phyloP scores from a whole-genome alignment of 2,888 invertebrate genomes.

The Netelia inedita region DNA sequence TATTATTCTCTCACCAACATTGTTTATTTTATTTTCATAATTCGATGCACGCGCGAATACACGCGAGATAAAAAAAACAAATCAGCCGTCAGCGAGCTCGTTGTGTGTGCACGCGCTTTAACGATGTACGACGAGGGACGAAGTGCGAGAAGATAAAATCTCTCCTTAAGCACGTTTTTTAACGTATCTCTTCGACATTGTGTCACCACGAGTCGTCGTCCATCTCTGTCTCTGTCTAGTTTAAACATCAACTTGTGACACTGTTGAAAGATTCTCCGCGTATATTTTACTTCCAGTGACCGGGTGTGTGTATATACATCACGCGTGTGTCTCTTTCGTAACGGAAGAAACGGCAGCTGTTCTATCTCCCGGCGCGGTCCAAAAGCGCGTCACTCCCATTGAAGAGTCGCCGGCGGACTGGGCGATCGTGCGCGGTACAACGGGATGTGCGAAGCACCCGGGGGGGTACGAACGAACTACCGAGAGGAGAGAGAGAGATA shows the following conservation, averaged over 20 bases:
- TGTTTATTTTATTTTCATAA: no score
- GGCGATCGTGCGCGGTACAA: conserved; percentile 71
- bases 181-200: not conserved
- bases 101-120: not conserved
- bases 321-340: not conserved
- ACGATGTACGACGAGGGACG: not conserved
- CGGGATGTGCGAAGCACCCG: conserved; percentile 69
- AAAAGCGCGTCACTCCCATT: conserved; percentile 78
- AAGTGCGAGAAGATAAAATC: no score
- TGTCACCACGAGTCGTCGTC: not conserved
- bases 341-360: conserved; percentile 40
- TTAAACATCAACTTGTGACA: conserved; percentile 19
- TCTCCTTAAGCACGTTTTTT: conserved; percentile 57
- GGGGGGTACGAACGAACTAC: conserved; percentile 46
- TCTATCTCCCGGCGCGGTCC: conserved; percentile 54
- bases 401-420: conserved; percentile 83
- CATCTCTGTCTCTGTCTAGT: not conserved
- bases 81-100: no score
- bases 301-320: not conserved
- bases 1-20: no score
- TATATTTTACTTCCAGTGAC: conserved; percentile 13
- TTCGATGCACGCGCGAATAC: no score
- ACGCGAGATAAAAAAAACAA: no score
- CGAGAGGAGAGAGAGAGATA: conserved; percentile 2
- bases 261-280: not conserved